A percentile compares a stretch with the other conserved stretches of the same genome.
Conservation (phyloP, 2,888 invertebrate species). For the Aricia artaxerxes region DNA sequence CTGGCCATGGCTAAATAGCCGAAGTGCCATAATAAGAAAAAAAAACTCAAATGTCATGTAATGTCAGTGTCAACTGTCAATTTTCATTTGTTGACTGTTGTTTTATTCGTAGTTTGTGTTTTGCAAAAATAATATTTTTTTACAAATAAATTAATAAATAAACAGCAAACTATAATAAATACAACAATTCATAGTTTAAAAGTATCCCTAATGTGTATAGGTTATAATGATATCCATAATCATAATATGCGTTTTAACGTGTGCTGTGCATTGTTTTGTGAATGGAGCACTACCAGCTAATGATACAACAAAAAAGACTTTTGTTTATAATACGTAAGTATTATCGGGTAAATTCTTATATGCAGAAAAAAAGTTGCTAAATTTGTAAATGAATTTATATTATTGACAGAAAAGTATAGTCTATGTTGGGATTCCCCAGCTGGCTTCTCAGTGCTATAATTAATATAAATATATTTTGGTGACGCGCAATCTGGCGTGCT, state of each 20-base stretch:
- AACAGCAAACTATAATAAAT: background rate
- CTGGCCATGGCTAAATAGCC: no score
- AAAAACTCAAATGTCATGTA: no score
- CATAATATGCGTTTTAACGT: conserved; percentile 31
- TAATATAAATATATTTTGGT: background rate
- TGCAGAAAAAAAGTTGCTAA: background rate
- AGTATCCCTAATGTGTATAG: background rate
- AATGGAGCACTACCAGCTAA: conserved; percentile 33
- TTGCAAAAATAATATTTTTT: background rate
- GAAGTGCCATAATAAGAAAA: no score
- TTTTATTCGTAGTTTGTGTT: background rate
- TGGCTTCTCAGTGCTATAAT: background rate
- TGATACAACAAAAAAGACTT: conserved; percentile 49
- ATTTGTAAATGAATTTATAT: background rate
- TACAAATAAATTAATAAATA: background rate
- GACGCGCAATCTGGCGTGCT: background rate
- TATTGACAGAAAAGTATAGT: background rate
- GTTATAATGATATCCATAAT: background rate
- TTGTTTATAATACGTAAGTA: conserved; percentile 62
- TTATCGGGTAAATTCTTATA: background rate
- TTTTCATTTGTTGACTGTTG: no score
- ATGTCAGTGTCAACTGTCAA: no score
- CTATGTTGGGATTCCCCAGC: background rate
- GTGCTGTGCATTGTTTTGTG: conserved; percentile 20
- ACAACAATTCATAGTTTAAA: background rate